phyloP scores from a whole-genome alignment of 2,113 vertebrate species.

The Zosterops hypoxanthus region DNA sequence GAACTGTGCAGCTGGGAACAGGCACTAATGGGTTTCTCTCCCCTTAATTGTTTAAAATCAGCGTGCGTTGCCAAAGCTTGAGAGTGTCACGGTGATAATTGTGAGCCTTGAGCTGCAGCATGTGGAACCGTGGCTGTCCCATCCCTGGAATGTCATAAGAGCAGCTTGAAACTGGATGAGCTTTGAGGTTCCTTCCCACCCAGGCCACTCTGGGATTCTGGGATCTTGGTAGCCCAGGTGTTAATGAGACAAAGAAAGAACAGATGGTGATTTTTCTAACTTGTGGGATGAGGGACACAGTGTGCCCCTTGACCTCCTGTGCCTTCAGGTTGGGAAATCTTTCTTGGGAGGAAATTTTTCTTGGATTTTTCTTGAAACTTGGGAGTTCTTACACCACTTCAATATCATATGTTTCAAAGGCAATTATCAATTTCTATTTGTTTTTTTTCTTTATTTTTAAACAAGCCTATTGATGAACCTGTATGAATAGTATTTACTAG shows the following conservation, averaged over 20 bases:
- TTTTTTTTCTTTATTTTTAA: not conserved
- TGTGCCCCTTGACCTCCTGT: not conserved
- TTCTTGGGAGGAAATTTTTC: not conserved
- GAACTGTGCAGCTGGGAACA: not conserved
- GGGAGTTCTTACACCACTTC: not conserved
- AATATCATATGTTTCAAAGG: not conserved
- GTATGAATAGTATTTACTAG: not conserved
- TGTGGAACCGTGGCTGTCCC: rapidly evolving
- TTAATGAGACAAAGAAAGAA: not conserved
- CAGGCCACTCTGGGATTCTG: not conserved
- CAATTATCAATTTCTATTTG: rapidly evolving
- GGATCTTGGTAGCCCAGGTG: not conserved
- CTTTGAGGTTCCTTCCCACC: not conserved
- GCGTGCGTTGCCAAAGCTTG: not conserved
- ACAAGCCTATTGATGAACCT: not conserved
- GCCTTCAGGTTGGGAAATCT: not conserved
- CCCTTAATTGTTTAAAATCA: not conserved
- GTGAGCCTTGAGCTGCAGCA: not conserved
- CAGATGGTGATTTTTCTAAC: not conserved
- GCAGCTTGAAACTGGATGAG: not conserved
- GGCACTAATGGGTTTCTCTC: not conserved
- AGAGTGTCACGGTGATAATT: too few relatives aligned
- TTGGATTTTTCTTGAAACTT: not conserved
- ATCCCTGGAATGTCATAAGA: not conserved
- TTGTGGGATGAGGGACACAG: not conserved